These are phyloP conservation scores for Muscicapa comitata DNA, from an alignment of 2,797 vertebrate species.

Conservation along the genomic window DNA sequence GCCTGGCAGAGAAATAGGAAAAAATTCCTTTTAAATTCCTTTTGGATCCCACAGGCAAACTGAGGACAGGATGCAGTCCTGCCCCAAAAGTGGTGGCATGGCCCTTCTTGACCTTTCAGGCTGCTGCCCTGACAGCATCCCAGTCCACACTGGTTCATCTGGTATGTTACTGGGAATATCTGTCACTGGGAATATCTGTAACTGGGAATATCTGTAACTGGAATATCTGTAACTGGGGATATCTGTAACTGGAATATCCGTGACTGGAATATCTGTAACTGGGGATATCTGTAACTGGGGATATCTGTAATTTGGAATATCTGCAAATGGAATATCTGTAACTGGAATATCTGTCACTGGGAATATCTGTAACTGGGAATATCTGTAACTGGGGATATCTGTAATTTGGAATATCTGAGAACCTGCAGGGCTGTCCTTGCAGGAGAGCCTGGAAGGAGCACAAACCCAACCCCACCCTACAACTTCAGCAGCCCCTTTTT, in stretches of 20 bases:
- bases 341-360: too few relatives aligned
- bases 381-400: neutral
- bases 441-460: neutral
- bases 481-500: neutral
- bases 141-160: neutral
- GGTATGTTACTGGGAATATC: neutral
- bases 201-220: neutral
- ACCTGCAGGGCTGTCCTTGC: neutral
- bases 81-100: rapidly evolving
- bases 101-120: neutral
- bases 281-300: too few relatives aligned
- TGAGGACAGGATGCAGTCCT: conserved; percentile 13
- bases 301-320: too few relatives aligned
- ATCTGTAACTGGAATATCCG: neutral
- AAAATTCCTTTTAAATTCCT: neutral
- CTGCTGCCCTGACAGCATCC: neutral
- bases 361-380: neutral
- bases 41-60: neutral
- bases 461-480: neutral
- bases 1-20: conserved; percentile 56
- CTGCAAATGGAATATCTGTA: too few relatives aligned
- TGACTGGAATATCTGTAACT: too few relatives aligned
- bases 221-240: neutral
- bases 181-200: neutral
- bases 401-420: neutral